Percentiles rank a stretch among this genome's conserved stretches.
Conservation (phyloP, 2,113 vertebrate genomes). For the Hippocampus guttulatus region DNA sequence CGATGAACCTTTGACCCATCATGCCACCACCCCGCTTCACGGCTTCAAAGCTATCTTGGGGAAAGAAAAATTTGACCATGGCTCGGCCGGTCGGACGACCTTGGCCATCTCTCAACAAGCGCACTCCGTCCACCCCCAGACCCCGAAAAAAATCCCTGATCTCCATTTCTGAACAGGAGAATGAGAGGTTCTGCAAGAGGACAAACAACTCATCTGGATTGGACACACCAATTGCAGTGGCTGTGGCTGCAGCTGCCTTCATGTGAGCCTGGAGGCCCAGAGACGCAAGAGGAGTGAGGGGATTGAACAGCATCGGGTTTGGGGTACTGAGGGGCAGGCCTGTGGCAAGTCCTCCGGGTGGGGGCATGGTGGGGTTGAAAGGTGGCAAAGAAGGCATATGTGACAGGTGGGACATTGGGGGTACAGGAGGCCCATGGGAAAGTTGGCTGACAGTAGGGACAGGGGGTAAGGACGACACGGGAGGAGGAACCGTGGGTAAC, state of each 20-base stretch:
- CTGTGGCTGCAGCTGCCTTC: slow-evolving; percentile 79
- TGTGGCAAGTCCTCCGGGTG: slow-evolving; percentile 83
- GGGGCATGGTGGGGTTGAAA: slow-evolving; percentile 83
- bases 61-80: slow-evolving; percentile 90
- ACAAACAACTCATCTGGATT: slow-evolving; percentile 89
- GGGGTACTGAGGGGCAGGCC: slow-evolving; percentile 82
- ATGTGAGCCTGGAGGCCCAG: slow-evolving; percentile 87
- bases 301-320: slow-evolving; percentile 90
- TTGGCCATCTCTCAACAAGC: slow-evolving; percentile 85
- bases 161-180: slow-evolving; percentile 86
- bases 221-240: slow-evolving; percentile 22
- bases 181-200: slow-evolving; percentile 90
- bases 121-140: slow-evolving; percentile 84
- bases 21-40: slow-evolving; percentile 88
- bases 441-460: slow-evolving; percentile 84
- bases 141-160: slow-evolving; percentile 94
- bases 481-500: slow-evolving; percentile 86
- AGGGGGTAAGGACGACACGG: slow-evolving; percentile 86
- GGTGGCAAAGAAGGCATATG: slow-evolving; percentile 88
- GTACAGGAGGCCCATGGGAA: slow-evolving; percentile 84
- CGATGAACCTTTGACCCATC: slow-evolving; percentile 94
- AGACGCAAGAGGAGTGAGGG: slow-evolving; percentile 82
- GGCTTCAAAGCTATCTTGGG: slow-evolving; percentile 94
- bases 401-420: slow-evolving; percentile 85
- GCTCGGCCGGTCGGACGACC: slow-evolving; percentile 89